phyloP scores from a whole-genome alignment of 2,797 vertebrate genomes.

The Phoebastria nigripes region DNA sequence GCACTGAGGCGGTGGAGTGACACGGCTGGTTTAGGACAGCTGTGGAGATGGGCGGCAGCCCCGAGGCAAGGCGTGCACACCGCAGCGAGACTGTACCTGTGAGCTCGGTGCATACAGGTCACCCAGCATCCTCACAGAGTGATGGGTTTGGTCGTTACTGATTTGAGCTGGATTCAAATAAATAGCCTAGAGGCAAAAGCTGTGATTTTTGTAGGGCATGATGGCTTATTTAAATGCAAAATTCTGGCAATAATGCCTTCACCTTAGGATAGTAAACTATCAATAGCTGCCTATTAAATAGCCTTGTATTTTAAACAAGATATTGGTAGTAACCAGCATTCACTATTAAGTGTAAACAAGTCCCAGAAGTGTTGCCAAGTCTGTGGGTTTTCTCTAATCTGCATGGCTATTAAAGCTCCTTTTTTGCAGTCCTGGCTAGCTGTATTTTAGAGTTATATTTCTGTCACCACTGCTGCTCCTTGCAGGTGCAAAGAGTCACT shows the following conservation, averaged over 20 bases:
- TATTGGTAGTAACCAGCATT: not conserved
- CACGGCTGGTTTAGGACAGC: fast-evolving
- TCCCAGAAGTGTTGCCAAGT: not conserved
- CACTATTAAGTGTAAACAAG: conserved; percentile 6
- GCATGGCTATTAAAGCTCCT: not conserved
- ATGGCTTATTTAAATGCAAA: not conserved
- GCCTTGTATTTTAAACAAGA: conserved; percentile 12
- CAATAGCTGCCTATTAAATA: conserved; percentile 19
- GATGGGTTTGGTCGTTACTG: not conserved
- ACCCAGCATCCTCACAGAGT: fast-evolving
- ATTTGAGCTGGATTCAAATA: not conserved
- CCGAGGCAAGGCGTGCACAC: fast-evolving
- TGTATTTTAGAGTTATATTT: not conserved
- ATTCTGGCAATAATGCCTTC: not conserved
- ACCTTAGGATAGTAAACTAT: not conserved
- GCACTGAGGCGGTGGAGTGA: not conserved
- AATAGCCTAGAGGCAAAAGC: not conserved
- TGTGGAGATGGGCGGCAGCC: not conserved
- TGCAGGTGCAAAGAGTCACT: not conserved
- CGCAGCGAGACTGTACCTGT: fast-evolving
- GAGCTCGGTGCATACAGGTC: not conserved
- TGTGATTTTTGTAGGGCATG: not conserved
- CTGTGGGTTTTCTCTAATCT: not conserved
- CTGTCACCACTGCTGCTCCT: not conserved
- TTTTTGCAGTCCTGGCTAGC: not conserved